Evolutionary conservation across 2,888 invertebrate genomes (phyloP), one percentile per base, ranked within the genome.

Genomic region (Tanypteryx hageni): DNA sequence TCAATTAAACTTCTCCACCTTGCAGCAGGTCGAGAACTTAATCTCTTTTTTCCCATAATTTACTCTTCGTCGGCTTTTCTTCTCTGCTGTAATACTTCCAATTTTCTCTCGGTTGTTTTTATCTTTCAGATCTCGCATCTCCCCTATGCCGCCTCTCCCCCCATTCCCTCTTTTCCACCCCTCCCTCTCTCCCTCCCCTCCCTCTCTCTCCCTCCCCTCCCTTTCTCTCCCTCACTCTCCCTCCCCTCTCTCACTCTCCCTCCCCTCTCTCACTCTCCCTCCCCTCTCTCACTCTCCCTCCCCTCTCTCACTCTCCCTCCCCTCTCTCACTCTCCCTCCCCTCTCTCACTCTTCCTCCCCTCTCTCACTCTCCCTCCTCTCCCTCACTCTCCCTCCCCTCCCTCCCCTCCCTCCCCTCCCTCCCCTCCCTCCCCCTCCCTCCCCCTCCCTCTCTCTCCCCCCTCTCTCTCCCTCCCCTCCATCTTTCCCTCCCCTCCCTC

Each of bases 11-110:
- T 68, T 18, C n/a, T 68, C 68, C 68, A 68, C n/a, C 68, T n/a
- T 68, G 68, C 4, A 11, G 68, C 18, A 68, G 64, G 64, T 64
- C 64, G 64, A 64, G 68, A 22, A 68, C 10, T 68, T 68, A 68
- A 68, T 68, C 68, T 68, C 68, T 68, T 68, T 68, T 68, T 68
- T 68, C n/a, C 68, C 68, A 68, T 68, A n/a, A 68, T 68, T 68
- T 18, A 68, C 68, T 5, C 68, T 68, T 68, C 68, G 68, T 68
- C 68, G 68, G n/a, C 68, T 7, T 64, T 64, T 64, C 16, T 64
- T 64, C 44, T 44, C 44, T n/a, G n/a, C 44, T 44, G 5, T 44
- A 1, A 44, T 3, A 44, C 44, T 44, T 44, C 44, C 44, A 1
- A 44, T 44, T 44, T 44, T 44, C 44, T 44, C 44, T 44, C 44